phyloP scores from a whole-genome alignment of 1,140 invertebrate species.

The Pseudachorutes palmiensis region DNA sequence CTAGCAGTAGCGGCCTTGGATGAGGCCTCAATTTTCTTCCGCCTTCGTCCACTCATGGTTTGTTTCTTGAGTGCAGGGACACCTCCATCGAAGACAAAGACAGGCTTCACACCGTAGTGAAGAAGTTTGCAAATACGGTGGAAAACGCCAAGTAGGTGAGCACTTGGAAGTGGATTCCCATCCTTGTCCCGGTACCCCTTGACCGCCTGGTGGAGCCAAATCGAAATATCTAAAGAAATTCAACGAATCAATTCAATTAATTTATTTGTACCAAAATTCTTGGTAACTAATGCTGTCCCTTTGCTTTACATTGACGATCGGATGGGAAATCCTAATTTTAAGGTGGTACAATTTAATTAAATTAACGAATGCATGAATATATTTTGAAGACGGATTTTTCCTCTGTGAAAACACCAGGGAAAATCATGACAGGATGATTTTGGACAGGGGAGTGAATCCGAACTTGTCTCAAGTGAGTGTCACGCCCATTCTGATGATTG shows the following conservation, averaged over 20 bases:
- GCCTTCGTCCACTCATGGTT: constrained; percentile 75
- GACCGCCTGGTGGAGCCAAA: constrained; percentile 95
- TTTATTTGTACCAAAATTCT: not conserved
- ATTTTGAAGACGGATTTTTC: constrained; percentile 19
- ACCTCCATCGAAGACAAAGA: constrained; percentile 92
- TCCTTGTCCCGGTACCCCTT: constrained; percentile 86
- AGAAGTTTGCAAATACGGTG: constrained; percentile 91
- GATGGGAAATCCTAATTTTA: too few species aligned
- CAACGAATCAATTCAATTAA: not conserved
- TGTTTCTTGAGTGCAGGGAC: constrained; percentile 82
- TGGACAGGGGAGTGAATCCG: constrained; percentile 89
- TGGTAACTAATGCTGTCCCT: not conserved
- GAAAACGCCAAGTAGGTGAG: constrained; percentile 86
- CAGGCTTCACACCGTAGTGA: constrained; percentile 89
- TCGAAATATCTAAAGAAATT: constrained; percentile 74
- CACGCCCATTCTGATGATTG: constrained; percentile 97
- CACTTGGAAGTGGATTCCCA: constrained; percentile 72
- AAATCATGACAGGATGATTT: constrained; percentile 59
- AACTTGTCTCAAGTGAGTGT: constrained; percentile 95
- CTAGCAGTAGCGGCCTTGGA: constrained; percentile 62
- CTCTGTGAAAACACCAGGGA: constrained; percentile 35
- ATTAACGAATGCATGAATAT: constrained; percentile 34
- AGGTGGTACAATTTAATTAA: not conserved
- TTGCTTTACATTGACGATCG: too few species aligned
- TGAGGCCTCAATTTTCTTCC: constrained; percentile 61